Conservation (phyloP, 2,888 invertebrate species). For the Cyclophora punctaria region DNA sequence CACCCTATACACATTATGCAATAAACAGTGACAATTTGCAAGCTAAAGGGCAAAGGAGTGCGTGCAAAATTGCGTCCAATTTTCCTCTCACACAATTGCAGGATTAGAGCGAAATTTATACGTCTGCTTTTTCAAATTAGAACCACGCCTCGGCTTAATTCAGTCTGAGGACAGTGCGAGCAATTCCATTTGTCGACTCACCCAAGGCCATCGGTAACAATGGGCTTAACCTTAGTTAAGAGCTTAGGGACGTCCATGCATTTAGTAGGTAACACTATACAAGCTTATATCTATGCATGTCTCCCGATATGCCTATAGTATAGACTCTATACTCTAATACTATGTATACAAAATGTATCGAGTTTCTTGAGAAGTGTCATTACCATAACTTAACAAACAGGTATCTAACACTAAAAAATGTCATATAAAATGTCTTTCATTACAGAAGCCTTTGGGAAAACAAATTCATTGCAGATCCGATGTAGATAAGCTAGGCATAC, state of each 20-base stretch:
- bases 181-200: constrained; percentile 47
- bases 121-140: constrained; percentile 72
- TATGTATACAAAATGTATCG: too few relatives aligned
- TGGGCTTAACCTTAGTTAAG: constrained; percentile 25
- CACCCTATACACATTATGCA: constrained; percentile 48
- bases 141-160: constrained; percentile 48
- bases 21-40: constrained; percentile 57
- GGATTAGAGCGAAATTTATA: constrained; percentile 70
- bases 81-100: constrained; percentile 62
- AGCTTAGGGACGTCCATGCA: constrained; percentile 11
- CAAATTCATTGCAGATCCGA: constrained; percentile 43
- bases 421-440: background rate
- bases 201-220: constrained; percentile 38
- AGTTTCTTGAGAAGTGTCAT: too few relatives aligned
- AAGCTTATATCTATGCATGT: too few relatives aligned
- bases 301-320: too few relatives aligned
- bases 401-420: too few relatives aligned
- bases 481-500: constrained; percentile 51
- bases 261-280: constrained; percentile 3
- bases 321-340: too few relatives aligned
- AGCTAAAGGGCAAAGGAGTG: constrained; percentile 47
- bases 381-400: too few relatives aligned
- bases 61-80: constrained; percentile 61
- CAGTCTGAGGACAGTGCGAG: constrained; percentile 45
- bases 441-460: constrained; percentile 18